A percentile compares a stretch with the other conserved stretches of the same genome.
Evolutionary conservation across 1,140 invertebrate species (phyloP).

Genomic region (Magallana ariakensis): DNA sequence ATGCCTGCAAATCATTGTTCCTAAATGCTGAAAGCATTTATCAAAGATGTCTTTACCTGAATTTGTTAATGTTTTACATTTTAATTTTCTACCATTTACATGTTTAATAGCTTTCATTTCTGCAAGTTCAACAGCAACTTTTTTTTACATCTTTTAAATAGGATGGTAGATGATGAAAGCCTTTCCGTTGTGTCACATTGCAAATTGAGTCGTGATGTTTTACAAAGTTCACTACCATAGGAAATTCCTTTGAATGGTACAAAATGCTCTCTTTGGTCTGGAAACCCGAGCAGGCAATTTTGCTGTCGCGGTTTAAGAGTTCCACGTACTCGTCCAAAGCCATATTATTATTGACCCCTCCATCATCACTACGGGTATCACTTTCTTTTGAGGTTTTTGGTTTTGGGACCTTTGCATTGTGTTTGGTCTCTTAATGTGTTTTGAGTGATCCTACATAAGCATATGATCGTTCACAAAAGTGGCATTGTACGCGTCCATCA

Average conservation of each 20-base stretch:
- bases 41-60: constrained; percentile 26
- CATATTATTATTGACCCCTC: constrained; percentile 60
- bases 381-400: neutral
- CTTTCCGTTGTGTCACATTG: constrained; percentile 44
- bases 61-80: neutral
- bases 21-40: constrained; percentile 22
- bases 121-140: constrained; percentile 46
- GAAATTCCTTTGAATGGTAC: constrained; percentile 57
- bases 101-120: constrained; percentile 51
- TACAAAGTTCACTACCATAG: constrained; percentile 46
- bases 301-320: constrained; percentile 57
- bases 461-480: constrained; percentile 55
- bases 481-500: constrained; percentile 52
- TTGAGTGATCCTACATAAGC: constrained; percentile 36
- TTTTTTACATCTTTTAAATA: constrained; percentile 53
- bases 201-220: constrained; percentile 52
- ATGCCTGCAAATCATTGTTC: constrained; percentile 8
- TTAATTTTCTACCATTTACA: constrained; percentile 34
- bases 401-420: constrained; percentile 17
- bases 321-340: constrained; percentile 58
- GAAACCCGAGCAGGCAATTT: constrained; percentile 50
- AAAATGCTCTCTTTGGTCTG: constrained; percentile 52
- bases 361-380: constrained; percentile 31
- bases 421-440: constrained; percentile 27
- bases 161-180: constrained; percentile 56